Evolutionary conservation across 1,140 invertebrate genomes (phyloP).

Genomic region (Nasonia vitripennis): DNA sequence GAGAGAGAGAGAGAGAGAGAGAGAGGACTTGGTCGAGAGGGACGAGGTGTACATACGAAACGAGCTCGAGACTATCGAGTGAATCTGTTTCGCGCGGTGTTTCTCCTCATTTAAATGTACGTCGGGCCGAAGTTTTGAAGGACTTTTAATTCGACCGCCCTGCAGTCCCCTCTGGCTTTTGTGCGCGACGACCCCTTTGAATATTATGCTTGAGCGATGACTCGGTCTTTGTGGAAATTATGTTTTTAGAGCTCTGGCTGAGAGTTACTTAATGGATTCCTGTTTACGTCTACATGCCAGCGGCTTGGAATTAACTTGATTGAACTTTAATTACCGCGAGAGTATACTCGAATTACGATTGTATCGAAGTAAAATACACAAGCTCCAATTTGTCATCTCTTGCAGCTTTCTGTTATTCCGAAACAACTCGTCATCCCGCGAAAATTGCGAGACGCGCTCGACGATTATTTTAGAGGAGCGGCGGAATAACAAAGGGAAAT

Average conservation of each 20-base stretch:
- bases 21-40: background rate
- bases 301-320: background rate
- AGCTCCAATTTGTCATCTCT: background rate
- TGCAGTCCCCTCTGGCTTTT: background rate
- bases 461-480: background rate
- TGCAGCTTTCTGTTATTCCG: background rate
- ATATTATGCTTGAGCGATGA: slow-evolving; percentile 2
- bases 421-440: background rate
- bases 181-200: background rate
- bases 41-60: slow-evolving; percentile 34
- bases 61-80: slow-evolving; percentile 30
- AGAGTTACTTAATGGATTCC: no score
- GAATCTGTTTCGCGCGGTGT: slow-evolving; percentile 23
- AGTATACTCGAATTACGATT: no score
- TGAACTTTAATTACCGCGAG: no score
- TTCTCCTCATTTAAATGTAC: slow-evolving; percentile 24
- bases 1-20: no score
- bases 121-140: slow-evolving; percentile 11
- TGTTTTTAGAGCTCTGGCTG: no score
- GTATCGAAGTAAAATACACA: no score
- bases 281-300: background rate
- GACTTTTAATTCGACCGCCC: slow-evolving; percentile 14
- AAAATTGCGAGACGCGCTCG: background rate
- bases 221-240: background rate
- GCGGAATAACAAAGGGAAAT: background rate